Conservation (phyloP, 2,888 invertebrate genomes). For the Pollenia griseotomentosa region DNA sequence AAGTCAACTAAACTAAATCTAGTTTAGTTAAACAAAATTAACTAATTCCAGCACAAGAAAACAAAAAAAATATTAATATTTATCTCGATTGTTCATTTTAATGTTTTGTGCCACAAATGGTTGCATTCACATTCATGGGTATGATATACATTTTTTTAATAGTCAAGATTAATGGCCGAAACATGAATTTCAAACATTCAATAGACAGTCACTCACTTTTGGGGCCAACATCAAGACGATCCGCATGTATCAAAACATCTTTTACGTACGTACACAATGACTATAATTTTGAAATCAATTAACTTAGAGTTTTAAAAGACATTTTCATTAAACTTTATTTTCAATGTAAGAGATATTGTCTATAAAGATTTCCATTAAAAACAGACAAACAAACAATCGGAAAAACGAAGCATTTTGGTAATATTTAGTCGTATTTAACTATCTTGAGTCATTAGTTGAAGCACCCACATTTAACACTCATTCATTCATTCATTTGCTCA, state of each 20-base stretch:
- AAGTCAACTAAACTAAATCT: conserved; percentile 25
- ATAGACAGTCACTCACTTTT: not conserved
- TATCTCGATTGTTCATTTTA: conserved; percentile 26
- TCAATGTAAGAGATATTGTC: conserved; percentile 46
- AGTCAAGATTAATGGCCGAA: conserved; percentile 62
- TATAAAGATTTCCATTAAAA: not conserved
- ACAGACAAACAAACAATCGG: not conserved
- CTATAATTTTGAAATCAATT: conserved; percentile 54
- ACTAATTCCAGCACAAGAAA: not conserved
- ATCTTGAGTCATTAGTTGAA: conserved; percentile 51
- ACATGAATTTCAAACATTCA: conserved; percentile 41
- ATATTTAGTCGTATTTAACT: conserved; percentile 12
- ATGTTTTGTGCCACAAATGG: conserved; percentile 37
- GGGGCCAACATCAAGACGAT: conserved; percentile 37
- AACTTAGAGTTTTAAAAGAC: conserved; percentile 41
- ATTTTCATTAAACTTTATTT: conserved; percentile 56
- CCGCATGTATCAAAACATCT: not conserved
- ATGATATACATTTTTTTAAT: conserved; percentile 25
- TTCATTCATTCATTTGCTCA: conserved; percentile 10
- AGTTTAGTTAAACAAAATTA: conserved; percentile 38
- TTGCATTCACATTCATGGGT: conserved; percentile 34
- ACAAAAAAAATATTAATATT: conserved; percentile 8
- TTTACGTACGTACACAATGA: not conserved
- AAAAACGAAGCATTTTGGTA: conserved; percentile 8
- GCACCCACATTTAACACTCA: conserved; percentile 62